Evolutionary conservation across 2,113 vertebrate genomes (phyloP).

Genomic region (Uropsilus gracilis): DNA sequence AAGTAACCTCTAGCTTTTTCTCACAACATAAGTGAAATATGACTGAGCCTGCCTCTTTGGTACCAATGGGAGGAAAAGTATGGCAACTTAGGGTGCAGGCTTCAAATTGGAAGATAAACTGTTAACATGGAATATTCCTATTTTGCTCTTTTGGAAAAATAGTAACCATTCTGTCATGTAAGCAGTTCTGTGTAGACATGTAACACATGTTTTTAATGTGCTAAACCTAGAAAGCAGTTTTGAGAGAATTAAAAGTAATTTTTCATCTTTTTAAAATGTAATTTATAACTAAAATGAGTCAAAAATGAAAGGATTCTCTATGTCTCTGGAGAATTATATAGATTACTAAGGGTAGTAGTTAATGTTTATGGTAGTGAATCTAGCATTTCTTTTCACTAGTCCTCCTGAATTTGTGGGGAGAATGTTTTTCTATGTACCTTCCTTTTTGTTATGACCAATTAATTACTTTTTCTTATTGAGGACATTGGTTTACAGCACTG

Average conservation of each 20-base stretch:
- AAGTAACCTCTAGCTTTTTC: not conserved
- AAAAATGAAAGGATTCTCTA: not conserved
- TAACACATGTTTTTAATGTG: not conserved
- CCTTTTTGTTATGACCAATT: too few species aligned
- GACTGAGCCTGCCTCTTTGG: not conserved
- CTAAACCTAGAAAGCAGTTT: not conserved
- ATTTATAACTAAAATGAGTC: constrained; percentile 19
- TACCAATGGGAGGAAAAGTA: not conserved
- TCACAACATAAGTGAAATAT: not conserved
- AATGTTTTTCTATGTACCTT: not conserved
- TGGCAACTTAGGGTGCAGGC: not conserved
- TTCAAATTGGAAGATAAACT: not conserved
- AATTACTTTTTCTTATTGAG: too few species aligned
- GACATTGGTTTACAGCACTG: too few species aligned
- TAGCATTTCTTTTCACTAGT: not conserved
- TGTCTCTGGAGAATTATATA: not conserved
- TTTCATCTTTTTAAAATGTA: not conserved
- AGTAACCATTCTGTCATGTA: not conserved
- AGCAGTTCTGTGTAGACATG: not conserved
- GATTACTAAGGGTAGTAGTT: not conserved
- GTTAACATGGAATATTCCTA: not conserved
- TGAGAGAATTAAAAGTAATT: constrained; percentile 16
- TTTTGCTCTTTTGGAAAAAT: constrained; percentile 11
- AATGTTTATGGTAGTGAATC: not conserved
- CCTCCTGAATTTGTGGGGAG: not conserved